Percentiles rank a stretch among this genome's conserved stretches.
phyloP scores from a whole-genome alignment of 2,113 vertebrate genomes.

The Ptilorrhoa leucosticta region DNA sequence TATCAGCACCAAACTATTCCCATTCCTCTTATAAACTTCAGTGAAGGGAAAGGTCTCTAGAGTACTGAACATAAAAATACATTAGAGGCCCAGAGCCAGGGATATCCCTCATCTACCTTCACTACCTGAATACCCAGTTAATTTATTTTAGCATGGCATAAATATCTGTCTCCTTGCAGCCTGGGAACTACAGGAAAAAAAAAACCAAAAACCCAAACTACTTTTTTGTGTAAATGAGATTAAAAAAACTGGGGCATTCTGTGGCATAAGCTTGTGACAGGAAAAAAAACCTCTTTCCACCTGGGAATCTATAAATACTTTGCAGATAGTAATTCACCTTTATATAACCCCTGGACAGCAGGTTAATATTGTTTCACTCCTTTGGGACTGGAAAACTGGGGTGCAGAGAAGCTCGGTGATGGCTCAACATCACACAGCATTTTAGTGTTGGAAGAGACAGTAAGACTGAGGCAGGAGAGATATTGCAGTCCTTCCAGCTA shows the following conservation, averaged over 20 bases:
- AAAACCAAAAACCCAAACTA: neutral
- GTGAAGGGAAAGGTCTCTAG: neutral
- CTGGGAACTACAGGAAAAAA: neutral
- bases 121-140: neutral
- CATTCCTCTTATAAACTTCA: neutral
- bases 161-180: neutral
- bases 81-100: neutral
- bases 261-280: neutral
- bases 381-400: neutral
- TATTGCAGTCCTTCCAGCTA: neutral
- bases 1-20: neutral
- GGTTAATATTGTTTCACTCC: neutral
- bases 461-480: neutral
- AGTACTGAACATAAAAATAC: neutral
- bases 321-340: neutral
- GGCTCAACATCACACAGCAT: neutral
- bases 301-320: neutral
- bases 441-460: neutral
- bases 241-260: neutral
- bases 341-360: neutral
- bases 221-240: neutral
- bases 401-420: neutral
- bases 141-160: neutral
- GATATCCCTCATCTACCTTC: neutral
- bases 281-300: neutral